Conservation (phyloP, 2,888 invertebrate species). For the Orthosia cruda region DNA sequence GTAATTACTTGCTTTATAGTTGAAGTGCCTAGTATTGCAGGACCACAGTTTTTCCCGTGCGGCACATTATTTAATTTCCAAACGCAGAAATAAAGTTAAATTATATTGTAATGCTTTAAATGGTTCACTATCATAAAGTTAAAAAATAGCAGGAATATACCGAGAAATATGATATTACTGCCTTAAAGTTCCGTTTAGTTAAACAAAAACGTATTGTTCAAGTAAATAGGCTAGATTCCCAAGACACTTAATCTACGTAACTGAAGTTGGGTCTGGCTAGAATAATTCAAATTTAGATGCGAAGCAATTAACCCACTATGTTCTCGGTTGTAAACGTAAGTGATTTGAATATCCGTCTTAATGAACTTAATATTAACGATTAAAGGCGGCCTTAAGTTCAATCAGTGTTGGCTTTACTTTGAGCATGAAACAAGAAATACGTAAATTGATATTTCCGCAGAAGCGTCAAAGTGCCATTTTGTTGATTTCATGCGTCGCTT, state of each 20-base stretch:
- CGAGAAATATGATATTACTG: neutral
- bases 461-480: conserved; percentile 3
- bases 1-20: neutral
- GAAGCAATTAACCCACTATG: conserved; percentile 43
- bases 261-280: conserved; percentile 1
- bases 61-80: neutral
- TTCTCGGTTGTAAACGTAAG: conserved; percentile 25
- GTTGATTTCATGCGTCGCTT: neutral
- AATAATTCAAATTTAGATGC: conserved; percentile 35
- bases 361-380: conserved; percentile 19
- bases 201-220: conserved; percentile 4
- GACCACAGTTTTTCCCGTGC: neutral
- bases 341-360: conserved; percentile 41
- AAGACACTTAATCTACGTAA: conserved; percentile 7
- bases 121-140: neutral
- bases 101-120: neutral
- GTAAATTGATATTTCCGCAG: neutral
- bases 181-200: neutral
- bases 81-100: neutral
- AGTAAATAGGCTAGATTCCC: conserved; percentile 4
- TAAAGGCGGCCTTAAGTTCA: neutral
- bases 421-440: conserved; percentile 6
- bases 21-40: neutral
- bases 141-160: neutral
- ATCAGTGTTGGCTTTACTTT: conserved; percentile 11